These are phyloP conservation scores for Acleris literana DNA, from an alignment of 2,888 invertebrate species.

Conservation along the genomic window DNA sequence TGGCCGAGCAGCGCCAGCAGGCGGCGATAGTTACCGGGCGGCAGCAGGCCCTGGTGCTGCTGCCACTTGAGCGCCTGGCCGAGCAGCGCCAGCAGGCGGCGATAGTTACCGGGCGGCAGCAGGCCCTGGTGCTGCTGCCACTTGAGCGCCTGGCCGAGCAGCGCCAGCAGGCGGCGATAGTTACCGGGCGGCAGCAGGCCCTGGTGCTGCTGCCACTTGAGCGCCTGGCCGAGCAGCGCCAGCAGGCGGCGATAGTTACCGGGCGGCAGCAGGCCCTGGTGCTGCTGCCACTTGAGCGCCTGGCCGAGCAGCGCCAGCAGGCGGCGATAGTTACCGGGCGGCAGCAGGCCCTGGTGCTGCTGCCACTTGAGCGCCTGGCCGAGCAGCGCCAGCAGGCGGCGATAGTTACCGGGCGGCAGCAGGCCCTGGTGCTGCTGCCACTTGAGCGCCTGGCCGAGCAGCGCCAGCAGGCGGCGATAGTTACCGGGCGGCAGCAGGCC, in stretches of 20 bases:
- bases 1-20: conserved; percentile 87
- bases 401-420: conserved; percentile 88
- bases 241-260: conserved; percentile 60
- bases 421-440: conserved; percentile 82
- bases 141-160: conserved; percentile 96
- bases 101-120: conserved; percentile 88
- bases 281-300: conserved; percentile 92
- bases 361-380: conserved; percentile 98
- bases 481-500: conserved; percentile 90
- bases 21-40: conserved; percentile 84
- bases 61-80: conserved; percentile 98
- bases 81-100: conserved; percentile 58
- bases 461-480: not conserved
- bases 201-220: conserved; percentile 88
- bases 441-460: conserved; percentile 96
- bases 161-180: not conserved
- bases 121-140: conserved; percentile 82
- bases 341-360: conserved; percentile 81
- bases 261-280: conserved; percentile 88
- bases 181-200: conserved; percentile 90
- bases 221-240: conserved; percentile 92
- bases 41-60: conserved; percentile 81
- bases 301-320: conserved; percentile 87
- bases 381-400: conserved; percentile 58
- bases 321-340: conserved; percentile 84